Percentiles rank a stretch among this genome's conserved stretches.
Evolutionary conservation across 2,888 invertebrate species (phyloP).

Genomic region (Ornithoptera alexandrae): DNA sequence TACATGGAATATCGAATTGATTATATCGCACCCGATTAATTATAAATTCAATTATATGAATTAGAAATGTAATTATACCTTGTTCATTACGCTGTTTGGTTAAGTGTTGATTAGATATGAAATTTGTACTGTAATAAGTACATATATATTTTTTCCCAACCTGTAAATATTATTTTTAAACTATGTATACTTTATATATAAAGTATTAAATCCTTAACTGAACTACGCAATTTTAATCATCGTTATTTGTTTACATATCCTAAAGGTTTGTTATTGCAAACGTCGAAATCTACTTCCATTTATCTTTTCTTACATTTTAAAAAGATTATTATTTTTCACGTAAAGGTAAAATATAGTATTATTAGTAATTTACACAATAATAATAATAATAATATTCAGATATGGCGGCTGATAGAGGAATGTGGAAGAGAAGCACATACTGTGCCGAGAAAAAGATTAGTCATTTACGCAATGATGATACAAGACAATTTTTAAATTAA

Average conservation of each 20-base stretch:
- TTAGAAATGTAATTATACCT: neutral
- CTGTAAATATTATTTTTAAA: neutral
- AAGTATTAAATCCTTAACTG: no score
- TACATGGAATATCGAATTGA: slow-evolving; percentile 41
- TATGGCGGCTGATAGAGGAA: no score
- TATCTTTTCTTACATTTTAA: neutral
- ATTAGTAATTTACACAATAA: neutral
- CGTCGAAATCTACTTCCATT: neutral
- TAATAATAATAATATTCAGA: no score
- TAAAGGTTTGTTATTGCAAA: neutral
- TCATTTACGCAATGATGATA: neutral
- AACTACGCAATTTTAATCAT: no score
- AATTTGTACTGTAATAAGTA: neutral
- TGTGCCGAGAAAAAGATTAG: no score
- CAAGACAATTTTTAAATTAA: no score
- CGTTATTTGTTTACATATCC: no score
- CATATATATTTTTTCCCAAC: neutral
- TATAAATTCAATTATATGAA: slow-evolving; percentile 57
- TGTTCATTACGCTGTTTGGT: slow-evolving; percentile 11
- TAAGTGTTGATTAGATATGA: neutral
- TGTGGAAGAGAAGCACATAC: no score
- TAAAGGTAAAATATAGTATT: neutral
- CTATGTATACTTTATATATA: neutral
- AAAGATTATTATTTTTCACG: neutral
- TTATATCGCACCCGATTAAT: slow-evolving; percentile 50